A percentile compares a stretch with the other conserved stretches of the same genome.
These are phyloP conservation scores for Cephus cinctus DNA, from an alignment of 1,140 invertebrate species.

Conservation along the genomic window DNA sequence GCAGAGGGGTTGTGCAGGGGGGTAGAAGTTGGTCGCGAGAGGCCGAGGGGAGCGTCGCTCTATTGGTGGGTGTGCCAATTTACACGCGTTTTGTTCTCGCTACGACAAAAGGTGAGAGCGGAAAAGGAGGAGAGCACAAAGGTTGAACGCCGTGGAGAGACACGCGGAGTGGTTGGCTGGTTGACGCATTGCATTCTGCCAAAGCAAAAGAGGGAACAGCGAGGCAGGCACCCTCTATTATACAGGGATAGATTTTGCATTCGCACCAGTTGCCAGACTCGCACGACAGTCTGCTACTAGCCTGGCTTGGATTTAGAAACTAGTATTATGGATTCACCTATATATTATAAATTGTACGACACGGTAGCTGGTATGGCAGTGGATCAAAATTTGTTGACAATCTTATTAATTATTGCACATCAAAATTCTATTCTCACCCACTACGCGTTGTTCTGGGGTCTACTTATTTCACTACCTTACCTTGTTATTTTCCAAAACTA, in stretches of 20 bases:
- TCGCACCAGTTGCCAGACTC: not conserved
- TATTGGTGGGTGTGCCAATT: constrained; percentile 45
- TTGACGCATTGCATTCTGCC: constrained; percentile 32
- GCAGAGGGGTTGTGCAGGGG: constrained; percentile 1
- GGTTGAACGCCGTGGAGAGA: constrained; percentile 30
- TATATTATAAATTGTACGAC: no score
- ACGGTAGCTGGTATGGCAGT: no score
- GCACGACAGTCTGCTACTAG: not conserved
- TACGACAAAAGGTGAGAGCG: constrained; percentile 42
- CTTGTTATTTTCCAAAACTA: no score
- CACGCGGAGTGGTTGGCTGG: constrained; percentile 24
- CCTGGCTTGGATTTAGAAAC: not conserved
- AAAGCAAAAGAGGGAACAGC: constrained; percentile 11
- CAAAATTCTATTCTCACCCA: no score
- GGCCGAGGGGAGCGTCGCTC: constrained; percentile 19
- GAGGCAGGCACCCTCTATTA: no score
- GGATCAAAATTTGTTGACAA: no score
- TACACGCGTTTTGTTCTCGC: constrained; percentile 46
- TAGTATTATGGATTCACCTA: no score
- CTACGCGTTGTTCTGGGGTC: no score
- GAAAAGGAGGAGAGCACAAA: constrained; percentile 27
- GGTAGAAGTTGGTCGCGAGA: no score
- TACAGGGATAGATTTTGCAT: no score
- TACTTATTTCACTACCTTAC: no score
- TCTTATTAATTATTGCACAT: no score